Base-by-base conservation (phyloP, 2,888 invertebrate species). In the Rotaria socialis region DNA sequence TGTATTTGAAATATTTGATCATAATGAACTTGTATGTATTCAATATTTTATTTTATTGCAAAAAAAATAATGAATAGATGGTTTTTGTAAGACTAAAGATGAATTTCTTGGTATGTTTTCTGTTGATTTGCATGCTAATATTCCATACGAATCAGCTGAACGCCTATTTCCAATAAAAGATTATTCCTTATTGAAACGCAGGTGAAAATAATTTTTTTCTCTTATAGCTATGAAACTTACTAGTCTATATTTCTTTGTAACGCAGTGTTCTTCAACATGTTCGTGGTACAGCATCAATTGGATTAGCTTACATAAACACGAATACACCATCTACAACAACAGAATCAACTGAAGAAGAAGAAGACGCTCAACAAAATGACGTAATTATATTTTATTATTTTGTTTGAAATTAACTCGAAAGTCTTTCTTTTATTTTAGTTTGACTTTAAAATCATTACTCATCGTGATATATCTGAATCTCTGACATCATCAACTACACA, bases 31-130 rank as follows among this genome's bases (percentile, higher is more conserved):
- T 24, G 80, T 80, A 80, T 80, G 47, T 80, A n/a, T 22, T 7
- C 0, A 35, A 19, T 35, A 19, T 2, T 6, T 35, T 24, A 41
- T 47, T 10, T 24, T 5, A 8, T n/a, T 80, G 0, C 7, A 80
- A 67, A 11, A 3, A 35, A 16, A 67, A 67, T 16, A 35, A 19
- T 16, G 14, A 10, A 52, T 14, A 52, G 10, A 52, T 67, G 5
- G 19, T 35, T 35, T 67, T 47, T 47, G n/a, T 8, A 10, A 80
- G 80, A 80, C 80, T 0, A 80, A 80, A 47, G 80, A 80, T 80
- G 80, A 80, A n/a, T 80, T 80, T 80, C 80, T 80, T 80, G 80
- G 80, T 4, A 80, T 80, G 80, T 80, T 43, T 43, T n/a, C 11
- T 47, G 47, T 47, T 22, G 80, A 80, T n/a, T n/a, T 80, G 11